Evolutionary conservation across 2,113 vertebrate genomes (phyloP), one percentile per base, ranked within the genome.

Genomic region (Epinephelus lanceolatus): DNA sequence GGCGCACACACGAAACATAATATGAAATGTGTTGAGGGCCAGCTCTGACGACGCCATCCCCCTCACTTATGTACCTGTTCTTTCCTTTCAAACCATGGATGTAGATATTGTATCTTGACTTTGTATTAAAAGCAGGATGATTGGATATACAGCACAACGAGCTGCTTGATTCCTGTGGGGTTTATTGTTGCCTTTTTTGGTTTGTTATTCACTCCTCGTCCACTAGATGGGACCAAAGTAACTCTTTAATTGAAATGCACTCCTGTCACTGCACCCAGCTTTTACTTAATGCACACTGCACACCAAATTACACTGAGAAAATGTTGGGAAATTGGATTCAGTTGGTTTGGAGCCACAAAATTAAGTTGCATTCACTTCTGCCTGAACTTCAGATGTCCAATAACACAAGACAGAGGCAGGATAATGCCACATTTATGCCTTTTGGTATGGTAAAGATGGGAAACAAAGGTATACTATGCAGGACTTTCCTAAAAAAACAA

Each of bases 81-180:
- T 92, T 94, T 95, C 92, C 91, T 94, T 94, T 93, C 72, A 81
- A 90, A 92, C 96, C 84, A 94, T 97, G 96, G 97, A 96, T 98
- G 97, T 99, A 98, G 97, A 99, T 98, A 97, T 96, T 94, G 92
- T 95, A 95, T 92, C 97, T 97, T 95, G 91, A 97, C 96, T 99
- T 99, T 99, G 97, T 99, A 99, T 98, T 98, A 98, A 98, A 98
- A 97, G 96, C 92, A 97, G 95, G 95, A 96, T 96, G 96, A 96
- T 97, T 95, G 95, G 96, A 94, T 85, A 94, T 91, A 90, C 82
- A 88, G 89, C 89, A 90, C 85, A 82, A 91, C 18, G 67, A 76
- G 81, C 86, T 51, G 68, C 33, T 77, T 84, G 66, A 30, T 75
- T 87, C 45, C 45, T 85, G 30, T 80, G 37, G 42, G 42, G 42